A percentile compares a stretch with the other conserved stretches of the same genome.
Evolutionary conservation across 2,797 vertebrate genomes (phyloP).

Genomic region (Molossus molossus): DNA sequence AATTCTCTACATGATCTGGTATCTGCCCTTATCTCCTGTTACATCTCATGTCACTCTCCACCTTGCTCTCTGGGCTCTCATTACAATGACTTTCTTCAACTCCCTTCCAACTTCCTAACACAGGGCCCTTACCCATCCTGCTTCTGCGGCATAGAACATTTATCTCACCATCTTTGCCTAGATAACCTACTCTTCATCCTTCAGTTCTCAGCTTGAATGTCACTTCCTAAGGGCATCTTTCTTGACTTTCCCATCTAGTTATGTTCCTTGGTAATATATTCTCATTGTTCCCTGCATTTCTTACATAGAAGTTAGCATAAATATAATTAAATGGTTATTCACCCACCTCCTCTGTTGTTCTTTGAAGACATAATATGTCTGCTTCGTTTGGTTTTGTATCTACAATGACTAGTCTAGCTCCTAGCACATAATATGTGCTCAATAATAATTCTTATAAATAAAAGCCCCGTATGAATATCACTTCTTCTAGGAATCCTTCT

Average conservation of each 20-base stretch:
- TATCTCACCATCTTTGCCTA: neutral
- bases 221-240: neutral
- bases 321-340: slow-evolving; percentile 41
- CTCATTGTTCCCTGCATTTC: neutral
- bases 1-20: neutral
- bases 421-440: neutral
- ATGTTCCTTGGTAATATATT: neutral
- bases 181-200: neutral
- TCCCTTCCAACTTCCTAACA: neutral
- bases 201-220: neutral
- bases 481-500: neutral
- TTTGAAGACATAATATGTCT: slow-evolving; percentile 33
- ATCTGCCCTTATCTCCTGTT: neutral
- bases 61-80: neutral
- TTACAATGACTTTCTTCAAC: neutral
- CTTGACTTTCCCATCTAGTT: neutral
- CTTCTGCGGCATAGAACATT: neutral
- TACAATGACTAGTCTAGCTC: neutral
- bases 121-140: neutral
- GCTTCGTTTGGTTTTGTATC: neutral
- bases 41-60: neutral
- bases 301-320: slow-evolving; percentile 12
- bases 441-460: neutral
- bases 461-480: neutral
- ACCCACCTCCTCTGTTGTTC: neutral